Evolutionary conservation across 1,140 invertebrate genomes (phyloP), one percentile per base, ranked within the genome.

Genomic region (Aphaenogaster ashmeadi): DNA sequence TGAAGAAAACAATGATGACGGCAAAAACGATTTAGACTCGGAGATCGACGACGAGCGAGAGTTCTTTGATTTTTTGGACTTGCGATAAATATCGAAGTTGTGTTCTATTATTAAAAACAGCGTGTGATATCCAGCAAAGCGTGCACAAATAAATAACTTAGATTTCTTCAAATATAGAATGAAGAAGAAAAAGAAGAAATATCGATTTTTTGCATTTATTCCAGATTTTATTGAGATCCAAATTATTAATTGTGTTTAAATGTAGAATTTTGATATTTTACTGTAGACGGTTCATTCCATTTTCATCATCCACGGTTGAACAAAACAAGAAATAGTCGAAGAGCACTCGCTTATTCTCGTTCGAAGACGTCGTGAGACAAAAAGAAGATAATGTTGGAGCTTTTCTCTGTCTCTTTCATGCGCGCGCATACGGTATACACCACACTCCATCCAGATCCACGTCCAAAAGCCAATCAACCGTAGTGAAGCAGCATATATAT

Each of bases 401-500:
- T 87, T 89, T 89, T 89, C 36, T 90, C 88, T 79, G 87, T 91
- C 90, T 91, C 88, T 93, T 87, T 91, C 89, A 91, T 88, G 88
- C 92, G 91, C 88, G 88, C 90, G 92, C 89, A 89, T 91, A 84
- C 81, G 87, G 69, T 89, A 89, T 87, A 92, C 89, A 95, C 94
- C 93, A 93, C 93, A 94, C 93, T 95, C 94, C 94, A 95, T 95
- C 94, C 94, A 94, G 89, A 93, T 94, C 94, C 94, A 95, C 94
- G 94, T 95, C 94, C 94, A 94, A 89, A 92, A 93, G 77, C 87
- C 88, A 92, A 93, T 91, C 91, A 93, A 94, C 75, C 90, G 88
- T 90, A 92, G 91, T 87, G 67, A 88, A 92, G 86, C 64, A 88
- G 83, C 91, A 87, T 84, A 88, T 87, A 89, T 69, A 52, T 75